These are phyloP conservation scores for Rhinogobius similis DNA, from an alignment of 2,113 vertebrate species.

Conservation along the genomic window DNA sequence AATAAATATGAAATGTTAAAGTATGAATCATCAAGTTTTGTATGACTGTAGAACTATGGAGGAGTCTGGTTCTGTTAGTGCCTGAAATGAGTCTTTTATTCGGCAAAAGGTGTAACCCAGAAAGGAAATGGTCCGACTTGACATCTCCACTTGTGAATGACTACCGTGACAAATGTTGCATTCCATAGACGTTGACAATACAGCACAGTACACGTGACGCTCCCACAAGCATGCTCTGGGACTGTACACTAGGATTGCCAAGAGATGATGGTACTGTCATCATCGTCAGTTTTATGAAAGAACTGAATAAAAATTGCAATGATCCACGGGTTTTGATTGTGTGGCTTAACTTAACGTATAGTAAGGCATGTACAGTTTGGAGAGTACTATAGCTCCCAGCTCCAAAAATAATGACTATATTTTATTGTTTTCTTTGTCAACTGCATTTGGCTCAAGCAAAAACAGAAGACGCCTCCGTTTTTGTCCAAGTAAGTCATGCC, in stretches of 20 bases:
- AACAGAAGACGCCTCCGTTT: conserved; percentile 34
- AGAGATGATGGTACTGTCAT: conserved; percentile 46
- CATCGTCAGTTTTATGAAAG: conserved; percentile 53
- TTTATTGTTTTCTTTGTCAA: conserved; percentile 33
- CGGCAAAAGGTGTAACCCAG: conserved; percentile 41
- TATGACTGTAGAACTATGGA: conserved; percentile 28
- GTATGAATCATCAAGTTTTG: conserved; percentile 23
- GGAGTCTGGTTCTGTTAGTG: conserved; percentile 20
- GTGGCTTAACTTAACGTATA: conserved; percentile 51
- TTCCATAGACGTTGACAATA: conserved; percentile 75
- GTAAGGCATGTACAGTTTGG: conserved; percentile 70
- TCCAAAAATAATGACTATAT: conserved; percentile 53
- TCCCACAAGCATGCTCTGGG: conserved; percentile 72
- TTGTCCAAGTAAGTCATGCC: conserved; percentile 46
- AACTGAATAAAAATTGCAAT: conserved; percentile 23
- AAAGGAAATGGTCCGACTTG: conserved; percentile 44
- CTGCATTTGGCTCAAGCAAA: conserved; percentile 46
- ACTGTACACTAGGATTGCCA: conserved; percentile 71
- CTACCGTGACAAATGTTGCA: conserved; percentile 72
- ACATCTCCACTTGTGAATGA: conserved; percentile 63
- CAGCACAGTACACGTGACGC: conserved; percentile 73
- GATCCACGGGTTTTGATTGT: conserved; percentile 45
- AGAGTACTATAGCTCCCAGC: conserved; percentile 58
- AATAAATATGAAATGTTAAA: conserved; percentile 37
- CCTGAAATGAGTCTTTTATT: conserved; percentile 27